Evolutionary conservation across 92 coral and sea anemone genomes (phyloP), one percentile per base, ranked within the genome.

Genomic region (Bergia puertoricense): DNA sequence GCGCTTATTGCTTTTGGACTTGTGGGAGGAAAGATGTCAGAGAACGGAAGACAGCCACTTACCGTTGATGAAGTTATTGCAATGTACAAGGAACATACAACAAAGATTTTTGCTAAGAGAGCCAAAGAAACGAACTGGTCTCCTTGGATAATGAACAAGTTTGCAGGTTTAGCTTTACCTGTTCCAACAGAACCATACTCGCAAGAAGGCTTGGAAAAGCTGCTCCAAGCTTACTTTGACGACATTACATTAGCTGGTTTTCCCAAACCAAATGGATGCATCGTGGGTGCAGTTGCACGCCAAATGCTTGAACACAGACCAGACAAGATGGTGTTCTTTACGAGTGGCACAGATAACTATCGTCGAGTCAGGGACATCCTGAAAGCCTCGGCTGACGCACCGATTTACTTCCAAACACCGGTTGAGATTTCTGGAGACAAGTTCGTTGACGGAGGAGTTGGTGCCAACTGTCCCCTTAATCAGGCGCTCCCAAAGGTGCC

Each of bases 1-100:
- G 74, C 90, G 8, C 88, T 88, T 10, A 88, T 88, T 56, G 90
- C 90, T 8, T 88, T 88, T 65, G 88, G 90, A 11, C 73, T 88
- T 18, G 88, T 88, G 13, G 88, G 88, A 18, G 90, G 90, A 44
- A 88, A 88, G 54, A n/a, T 44, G 7, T 22, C 44, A 0, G 80
- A 66, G 41, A 22, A 48, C 7, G 69, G 23, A 16, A 74, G 44
- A 46, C 48, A 74, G 7, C 77, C 79, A 13, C 74, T 84, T 23
- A 48, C 74, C 4, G 88, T 84, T 42, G 88, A 84, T 0, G 79
- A 84, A 5, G 23, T 84, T 5, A 84, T 85, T 69, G 50, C 15
- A 44, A 85, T 85, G 88, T 74, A 44, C 67, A 85, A 85, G 80
- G 71, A 69, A 4, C 23, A 40, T 18, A 85, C 88, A 13, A 6